Percentiles rank a stretch among this genome's conserved stretches.
phyloP scores from a whole-genome alignment of 2,113 vertebrate genomes.

The Lamprotornis superbus region DNA sequence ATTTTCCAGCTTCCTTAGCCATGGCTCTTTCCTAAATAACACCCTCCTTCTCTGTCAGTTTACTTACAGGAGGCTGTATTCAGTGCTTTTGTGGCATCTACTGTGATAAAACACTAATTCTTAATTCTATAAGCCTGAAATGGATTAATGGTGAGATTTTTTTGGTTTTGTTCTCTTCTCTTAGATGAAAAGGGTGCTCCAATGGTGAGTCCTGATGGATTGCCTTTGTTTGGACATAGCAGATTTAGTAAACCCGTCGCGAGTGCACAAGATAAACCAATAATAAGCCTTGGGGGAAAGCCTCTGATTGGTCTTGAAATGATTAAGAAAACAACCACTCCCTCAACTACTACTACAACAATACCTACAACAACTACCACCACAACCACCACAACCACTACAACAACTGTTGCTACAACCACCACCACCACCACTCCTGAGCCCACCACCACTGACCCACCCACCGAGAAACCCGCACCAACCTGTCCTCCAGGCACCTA shows the following conservation, averaged over 20 bases:
- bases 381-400: conserved; percentile 62
- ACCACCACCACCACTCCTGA: conserved; percentile 73
- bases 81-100: neutral
- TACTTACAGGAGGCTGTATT: neutral
- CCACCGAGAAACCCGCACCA: conserved; percentile 69
- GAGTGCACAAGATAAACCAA: conserved; percentile 88
- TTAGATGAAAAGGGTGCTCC: conserved; percentile 91
- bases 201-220: conserved; percentile 88
- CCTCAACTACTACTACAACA: conserved; percentile 59
- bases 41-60: neutral
- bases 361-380: conserved; percentile 68
- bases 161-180: neutral
- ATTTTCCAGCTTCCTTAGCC: neutral
- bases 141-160: neutral
- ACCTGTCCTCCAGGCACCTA: conserved; percentile 90
- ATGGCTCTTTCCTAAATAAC: neutral
- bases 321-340: conserved; percentile 76
- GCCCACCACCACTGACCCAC: conserved; percentile 72
- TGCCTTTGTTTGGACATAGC: conserved; percentile 92
- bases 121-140: neutral
- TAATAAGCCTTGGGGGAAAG: conserved; percentile 92
- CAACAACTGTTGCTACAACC: conserved; percentile 68
- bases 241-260: conserved; percentile 89
- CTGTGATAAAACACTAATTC: neutral
- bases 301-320: conserved; percentile 88